Evolutionary conservation across 2,888 invertebrate genomes (phyloP), one percentile per base, ranked within the genome.

Genomic region (Lottia scabra): DNA sequence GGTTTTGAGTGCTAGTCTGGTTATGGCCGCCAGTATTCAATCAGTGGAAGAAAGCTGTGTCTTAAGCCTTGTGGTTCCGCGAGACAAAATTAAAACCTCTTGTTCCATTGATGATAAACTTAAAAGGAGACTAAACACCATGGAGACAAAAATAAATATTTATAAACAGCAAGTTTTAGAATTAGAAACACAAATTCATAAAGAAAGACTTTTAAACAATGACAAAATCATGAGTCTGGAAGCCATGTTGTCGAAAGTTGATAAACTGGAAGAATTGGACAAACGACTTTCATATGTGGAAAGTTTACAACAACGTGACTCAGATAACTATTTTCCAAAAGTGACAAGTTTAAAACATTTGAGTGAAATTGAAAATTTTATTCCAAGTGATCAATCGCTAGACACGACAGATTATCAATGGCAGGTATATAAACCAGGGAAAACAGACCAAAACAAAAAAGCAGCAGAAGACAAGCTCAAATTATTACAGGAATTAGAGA

Each of bases 61-160:
- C 2, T 71, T 83, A 8, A 83, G 81, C 69, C 74, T 85, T 38
- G 78, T 83, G 10, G 79, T 85, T 73, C 85, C 85, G 1, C 77
- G 78, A 30, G 82, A 83, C 23, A 83, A 82, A 64, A 80, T 85
- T 26, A 85, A 83, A 75, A 80, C 79, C 30, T 79, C 78, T 12
- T 85, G 85, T 73, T 75, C 78, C 27, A 71, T 76, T 48, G 78
- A 82, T 30, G 79, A 77, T 10, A 70, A 75, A 67, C 72, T 76
- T 1, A 70, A 63, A 13, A 65, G 77, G 4, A 73, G 75, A 6
- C 44, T 79, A 65, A 77, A 71, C 72, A 71, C 74, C 23, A 68
- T 76, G 65, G 79, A 79, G 48, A 75, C 71, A 65, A 76, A 75
- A 63, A 72, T 76, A 15, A 73, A 77, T 45, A 64, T 76, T 45